Base-by-base conservation (phyloP, 2,888 invertebrate species). In the Drosophila tanythrix region DNA sequence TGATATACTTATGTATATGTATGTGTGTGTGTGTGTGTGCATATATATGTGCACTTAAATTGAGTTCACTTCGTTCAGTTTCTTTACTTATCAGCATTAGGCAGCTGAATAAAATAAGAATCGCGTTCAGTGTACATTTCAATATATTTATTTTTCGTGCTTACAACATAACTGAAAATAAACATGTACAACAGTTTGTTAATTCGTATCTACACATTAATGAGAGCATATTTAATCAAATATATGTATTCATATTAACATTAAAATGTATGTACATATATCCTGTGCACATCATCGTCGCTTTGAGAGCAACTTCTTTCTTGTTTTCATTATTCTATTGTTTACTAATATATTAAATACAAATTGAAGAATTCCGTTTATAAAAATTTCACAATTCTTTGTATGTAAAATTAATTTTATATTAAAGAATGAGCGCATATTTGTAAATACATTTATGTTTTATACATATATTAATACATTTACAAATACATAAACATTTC, bases 31-130 rank as follows among this genome's bases (percentile, higher is more conserved):
- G 0, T 18, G 15, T 55, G 5, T n/a, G 4, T 21, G 33, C 33
- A 33, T 33, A 33, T 11, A 33, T 56, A 6, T 29, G 36, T 36
- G 18, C 15, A 55, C 15, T 25, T 55, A 27, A 53, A 56, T 56
- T 56, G 27, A n/a, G 7, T 29, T 56, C n/a, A 13, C 7, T 57
- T 38, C 40, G n/a, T 21, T 40, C 21, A 43, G 27, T 21, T 31
- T 15, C 29, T 56, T 29, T n/a, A n/a, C 29, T 40, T 57, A 57
- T 57, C 43, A 43, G 31, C 10, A 21, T 43, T 21, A 21, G 43
- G 31, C 21, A 15, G 10, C 40, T 27, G 55, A 55, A 11, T 29
- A 56, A 40, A 10, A 21, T 38, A 21, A n/a, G 13, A 38, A 29
- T 18, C 27, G 2, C 35, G 29, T 38, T 40, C 27, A 27, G 36